A percentile compares a stretch with the other conserved stretches of the same genome.
Evolutionary conservation across 2,797 vertebrate genomes (phyloP).

Genomic region (Schizopygopsis malacanthus): DNA sequence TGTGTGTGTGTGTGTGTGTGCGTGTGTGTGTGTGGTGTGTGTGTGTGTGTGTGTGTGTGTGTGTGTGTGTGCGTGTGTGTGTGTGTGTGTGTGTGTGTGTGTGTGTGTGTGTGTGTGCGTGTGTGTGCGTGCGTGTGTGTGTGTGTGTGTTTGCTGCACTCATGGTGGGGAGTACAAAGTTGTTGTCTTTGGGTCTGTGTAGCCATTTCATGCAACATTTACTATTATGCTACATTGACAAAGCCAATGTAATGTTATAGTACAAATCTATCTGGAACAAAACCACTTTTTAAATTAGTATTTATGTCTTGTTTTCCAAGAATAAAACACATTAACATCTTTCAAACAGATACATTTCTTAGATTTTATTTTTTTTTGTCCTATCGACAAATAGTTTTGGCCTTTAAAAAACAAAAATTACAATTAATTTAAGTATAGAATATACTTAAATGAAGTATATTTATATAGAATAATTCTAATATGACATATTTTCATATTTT

Average conservation of each 20-base stretch:
- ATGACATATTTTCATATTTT: background rate
- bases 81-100: background rate
- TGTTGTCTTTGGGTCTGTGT: conserved; percentile 21
- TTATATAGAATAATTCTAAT: no score
- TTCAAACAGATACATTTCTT: background rate
- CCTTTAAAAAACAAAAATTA: background rate
- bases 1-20: background rate
- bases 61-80: no score
- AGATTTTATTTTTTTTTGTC: background rate
- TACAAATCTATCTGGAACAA: background rate
- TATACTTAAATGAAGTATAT: background rate
- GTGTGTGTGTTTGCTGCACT: background rate
- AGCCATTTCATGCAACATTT: conserved; percentile 6
- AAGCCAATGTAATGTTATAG: background rate
- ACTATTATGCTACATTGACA: background rate
- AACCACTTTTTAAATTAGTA: background rate
- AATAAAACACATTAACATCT: background rate
- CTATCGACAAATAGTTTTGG: background rate
- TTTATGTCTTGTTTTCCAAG: background rate
- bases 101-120: background rate
- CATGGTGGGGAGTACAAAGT: background rate
- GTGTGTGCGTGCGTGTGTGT: background rate
- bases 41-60: no score
- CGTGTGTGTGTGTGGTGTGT: background rate
- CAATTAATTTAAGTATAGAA: background rate